Evolutionary conservation across 1,140 invertebrate species (phyloP), one percentile per base, ranked within the genome.

Genomic region (Laupala kohalensis): DNA sequence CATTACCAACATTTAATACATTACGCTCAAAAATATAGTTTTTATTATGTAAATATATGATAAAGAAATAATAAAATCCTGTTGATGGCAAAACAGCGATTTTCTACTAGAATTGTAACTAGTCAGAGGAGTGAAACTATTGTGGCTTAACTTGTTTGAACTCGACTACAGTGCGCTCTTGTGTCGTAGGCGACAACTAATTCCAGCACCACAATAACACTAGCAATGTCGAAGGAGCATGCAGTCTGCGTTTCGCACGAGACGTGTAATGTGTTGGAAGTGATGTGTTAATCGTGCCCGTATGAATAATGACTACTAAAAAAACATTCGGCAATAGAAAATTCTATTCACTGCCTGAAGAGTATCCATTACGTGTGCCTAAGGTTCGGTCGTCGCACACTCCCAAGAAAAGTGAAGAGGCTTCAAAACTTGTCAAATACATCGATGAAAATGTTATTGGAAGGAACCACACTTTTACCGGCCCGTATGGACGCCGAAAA

Each of bases 361-460:
- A 83, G 73, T 83, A 82, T 77, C 76, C 79, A 63, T 73, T 76
- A 30, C 73, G 74, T 72, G 74, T 69, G 67, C 68, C 67, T 28
- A 74, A 76, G 53, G 62, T 71, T 53, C 69, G 73, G 23, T 67
- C 69, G 25, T 63, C 69, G 19, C 76, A 78, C 67, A 75, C 77
- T 23, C 77, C 78, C 65, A 84, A 85, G 75, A 88, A 85, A 77
- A 81, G 81, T 71, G 88, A 90, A 77, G 89, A 91, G 75, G 83
- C 84, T 13, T 82, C 81, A 24, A 90, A 90, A 77, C 79, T 92
- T 73, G 82, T 92, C 63, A 89, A 88, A 77, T 92, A 90, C 78
- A 90, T 93, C 72, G 88, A 90, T 77, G 87, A 92, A 72, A 92
- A 90, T 81, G 83, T 93, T 69, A 88, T 93, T 76, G 92, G 92